These are phyloP conservation scores for Heteropelma amictum DNA, from an alignment of 2,888 invertebrate species.

Conservation along the genomic window DNA sequence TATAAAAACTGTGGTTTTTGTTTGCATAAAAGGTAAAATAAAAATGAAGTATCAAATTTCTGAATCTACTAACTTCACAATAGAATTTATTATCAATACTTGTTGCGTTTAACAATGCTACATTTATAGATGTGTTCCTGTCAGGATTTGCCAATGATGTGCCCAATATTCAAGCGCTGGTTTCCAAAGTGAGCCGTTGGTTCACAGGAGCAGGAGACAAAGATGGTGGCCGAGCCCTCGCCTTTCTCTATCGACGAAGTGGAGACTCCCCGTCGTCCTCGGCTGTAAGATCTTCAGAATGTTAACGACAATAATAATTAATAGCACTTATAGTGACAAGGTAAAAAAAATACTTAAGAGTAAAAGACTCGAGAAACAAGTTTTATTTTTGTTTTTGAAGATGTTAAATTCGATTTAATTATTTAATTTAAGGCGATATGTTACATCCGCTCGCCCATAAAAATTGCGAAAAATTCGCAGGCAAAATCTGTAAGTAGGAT, in stretches of 20 bases:
- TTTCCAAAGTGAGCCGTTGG: conserved; percentile 5
- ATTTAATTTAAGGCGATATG: too few relatives aligned
- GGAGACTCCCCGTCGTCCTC: neutral
- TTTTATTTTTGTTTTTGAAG: conserved; percentile 2
- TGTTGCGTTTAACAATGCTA: neutral
- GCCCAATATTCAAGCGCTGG: conserved; percentile 3
- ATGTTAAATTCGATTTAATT: conserved; percentile 1
- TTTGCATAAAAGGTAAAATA: conserved; percentile 5
- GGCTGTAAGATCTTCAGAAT: neutral
- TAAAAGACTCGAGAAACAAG: neutral
- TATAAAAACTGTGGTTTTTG: conserved; percentile 9
- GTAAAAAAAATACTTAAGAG: neutral
- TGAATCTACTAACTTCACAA: conserved; percentile 3
- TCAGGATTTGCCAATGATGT: conserved; percentile 1
- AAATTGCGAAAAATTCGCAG: too few relatives aligned
- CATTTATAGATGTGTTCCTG: neutral
- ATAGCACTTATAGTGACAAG: neutral
- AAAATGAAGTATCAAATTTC: neutral
- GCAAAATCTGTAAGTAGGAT: too few relatives aligned
- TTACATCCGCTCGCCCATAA: too few relatives aligned
- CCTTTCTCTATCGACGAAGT: neutral
- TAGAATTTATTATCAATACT: conserved; percentile 1
- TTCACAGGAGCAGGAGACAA: conserved; percentile 2
- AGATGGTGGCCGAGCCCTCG: conserved; percentile 1
- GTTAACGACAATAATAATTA: neutral